Evolutionary conservation across 2,113 vertebrate species (phyloP).

Genomic region (Apodemus sylvaticus): DNA sequence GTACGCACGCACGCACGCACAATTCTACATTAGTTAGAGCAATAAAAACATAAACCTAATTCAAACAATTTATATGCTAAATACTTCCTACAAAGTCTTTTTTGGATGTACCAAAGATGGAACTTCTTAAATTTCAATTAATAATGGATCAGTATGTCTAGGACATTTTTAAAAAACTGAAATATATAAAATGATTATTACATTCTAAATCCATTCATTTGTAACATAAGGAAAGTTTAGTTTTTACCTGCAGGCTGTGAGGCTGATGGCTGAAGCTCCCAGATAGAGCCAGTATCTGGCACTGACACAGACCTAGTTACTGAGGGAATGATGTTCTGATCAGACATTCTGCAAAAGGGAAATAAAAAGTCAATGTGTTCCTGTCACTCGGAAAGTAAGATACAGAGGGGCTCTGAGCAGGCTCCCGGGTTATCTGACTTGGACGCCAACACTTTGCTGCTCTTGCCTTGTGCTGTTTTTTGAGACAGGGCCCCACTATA

Average conservation of each 20-base stretch:
- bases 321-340: conserved; percentile 93
- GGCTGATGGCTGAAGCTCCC: conserved; percentile 95
- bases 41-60: neutral
- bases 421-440: neutral
- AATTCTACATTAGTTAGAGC: neutral
- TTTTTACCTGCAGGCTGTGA: conserved; percentile 91
- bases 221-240: neutral
- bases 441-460: neutral
- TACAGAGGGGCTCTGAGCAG: neutral
- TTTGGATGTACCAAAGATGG: neutral
- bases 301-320: conserved; percentile 95
- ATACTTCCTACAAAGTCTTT: neutral
- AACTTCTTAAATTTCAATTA: neutral
- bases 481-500: neutral
- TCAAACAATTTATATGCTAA: neutral
- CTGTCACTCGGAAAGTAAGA: conserved; percentile 48
- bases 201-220: neutral
- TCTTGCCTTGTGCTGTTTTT: neutral
- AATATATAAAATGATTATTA: neutral
- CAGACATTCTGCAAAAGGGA: conserved; percentile 91
- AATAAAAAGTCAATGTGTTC: conserved; percentile 74
- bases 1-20: too few relatives aligned
- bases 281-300: conserved; percentile 95
- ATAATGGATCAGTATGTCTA: neutral
- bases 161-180: neutral